Percentiles rank a stretch among this genome's conserved stretches.
Evolutionary conservation across 2,888 invertebrate species (phyloP).

Genomic region (Drosophila kuntzei): DNA sequence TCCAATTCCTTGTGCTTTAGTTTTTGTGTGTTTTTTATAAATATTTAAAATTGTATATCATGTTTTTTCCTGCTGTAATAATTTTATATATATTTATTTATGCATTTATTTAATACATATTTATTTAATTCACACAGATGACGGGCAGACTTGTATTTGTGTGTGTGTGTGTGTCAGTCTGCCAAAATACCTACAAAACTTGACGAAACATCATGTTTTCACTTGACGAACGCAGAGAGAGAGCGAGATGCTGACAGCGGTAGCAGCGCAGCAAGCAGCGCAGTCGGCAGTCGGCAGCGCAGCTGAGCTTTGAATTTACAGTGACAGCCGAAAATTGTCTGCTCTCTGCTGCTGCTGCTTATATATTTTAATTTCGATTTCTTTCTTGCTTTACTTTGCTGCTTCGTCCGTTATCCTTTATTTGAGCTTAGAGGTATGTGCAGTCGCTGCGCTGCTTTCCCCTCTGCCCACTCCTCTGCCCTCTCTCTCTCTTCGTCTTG

Average conservation of each 20-base stretch:
- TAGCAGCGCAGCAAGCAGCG: conserved; percentile 38
- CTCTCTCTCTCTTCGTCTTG: not conserved
- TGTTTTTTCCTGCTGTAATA: conserved; percentile 17
- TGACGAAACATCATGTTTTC: conserved; percentile 76
- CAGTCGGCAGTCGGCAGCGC: conserved; percentile 52
- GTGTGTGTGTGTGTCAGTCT: conserved; percentile 40
- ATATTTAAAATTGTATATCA: not conserved
- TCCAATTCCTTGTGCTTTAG: conserved; percentile 56
- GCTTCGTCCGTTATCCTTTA: conserved; percentile 68
- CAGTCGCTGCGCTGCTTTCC: conserved; percentile 49
- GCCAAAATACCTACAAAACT: conserved; percentile 80
- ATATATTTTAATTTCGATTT: conserved; percentile 78
- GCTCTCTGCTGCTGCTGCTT: conserved; percentile 36
- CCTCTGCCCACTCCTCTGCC: conserved; percentile 11
- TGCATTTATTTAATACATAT: conserved; percentile 15
- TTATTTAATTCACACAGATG: conserved; percentile 57
- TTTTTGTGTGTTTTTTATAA: no score
- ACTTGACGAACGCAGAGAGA: conserved; percentile 64
- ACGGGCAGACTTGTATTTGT: conserved; percentile 60
- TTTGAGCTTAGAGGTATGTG: conserved; percentile 67
- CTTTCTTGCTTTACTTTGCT: conserved; percentile 64
- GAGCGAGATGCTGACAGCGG: conserved; percentile 16
- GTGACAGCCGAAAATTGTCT: conserved; percentile 73
- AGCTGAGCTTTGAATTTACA: conserved; percentile 77
- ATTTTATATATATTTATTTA: conserved; percentile 3